Evolutionary conservation across 2,888 invertebrate species (phyloP), one percentile per base, ranked within the genome.

Genomic region (Drosophila mulleri): DNA sequence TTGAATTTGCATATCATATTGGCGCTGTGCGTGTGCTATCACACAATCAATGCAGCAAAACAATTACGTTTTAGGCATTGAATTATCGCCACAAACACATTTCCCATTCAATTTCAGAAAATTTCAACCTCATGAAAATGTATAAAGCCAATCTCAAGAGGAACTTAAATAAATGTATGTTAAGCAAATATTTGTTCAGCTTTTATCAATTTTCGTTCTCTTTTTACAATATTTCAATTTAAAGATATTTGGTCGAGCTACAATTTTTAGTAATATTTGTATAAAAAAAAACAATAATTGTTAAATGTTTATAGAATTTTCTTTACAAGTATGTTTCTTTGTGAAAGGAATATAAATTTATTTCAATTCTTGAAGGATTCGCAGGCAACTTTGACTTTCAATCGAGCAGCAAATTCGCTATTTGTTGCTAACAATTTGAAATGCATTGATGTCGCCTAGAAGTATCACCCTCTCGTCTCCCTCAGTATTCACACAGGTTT

Each of bases 1-100:
- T 83, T 72, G 50, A 58, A 83, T 84, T 89, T 84, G 80, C 83
- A 84, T 87, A 82, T 78, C 66, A 69, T 47, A 66, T 66, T 50
- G 42, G 20, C 18, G 37, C 23, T 2, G 41, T 56, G 61, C 45
- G 67, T 68, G 64, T 53, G 69, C 39, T 84, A 75, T 86, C 82
- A 62, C 72, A 75, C 62, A 73, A 83, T 83, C 84, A 76, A 82
- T 78, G 73, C 60, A 61, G 69, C 62, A 59, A 67, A 78, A 78
- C 78, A 88, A 86, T 83, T 83, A 83, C 69, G 78, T 29, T 71
- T 66, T 64, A 66, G 70, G 75, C 74, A 83, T 80, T 86, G 67
- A 85, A 88, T 82, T 80, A 83, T 80, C 39, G 45, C 57, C 47
- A 26, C 60, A 48, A 66, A 42, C 47, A 39, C 26, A 39, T 37